phyloP scores from a whole-genome alignment of 2,888 invertebrate species.

The Merodon equestris region DNA sequence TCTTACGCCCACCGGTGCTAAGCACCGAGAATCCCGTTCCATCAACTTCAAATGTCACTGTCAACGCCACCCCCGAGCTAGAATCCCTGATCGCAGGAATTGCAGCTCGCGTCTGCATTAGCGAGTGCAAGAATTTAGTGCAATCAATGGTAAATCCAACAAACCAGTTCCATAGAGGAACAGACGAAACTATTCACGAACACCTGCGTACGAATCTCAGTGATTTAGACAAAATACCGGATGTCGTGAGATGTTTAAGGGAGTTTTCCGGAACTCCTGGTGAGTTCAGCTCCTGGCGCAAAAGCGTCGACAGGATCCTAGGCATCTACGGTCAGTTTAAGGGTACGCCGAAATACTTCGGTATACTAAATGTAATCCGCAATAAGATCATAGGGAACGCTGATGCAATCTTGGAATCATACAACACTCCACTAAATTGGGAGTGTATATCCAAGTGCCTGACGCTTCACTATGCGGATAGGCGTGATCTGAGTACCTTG shows the following conservation, averaged over 20 bases:
- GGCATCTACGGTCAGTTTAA: background rate
- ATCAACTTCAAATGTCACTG: background rate
- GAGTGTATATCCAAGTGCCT: constrained; percentile 4
- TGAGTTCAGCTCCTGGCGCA: constrained; percentile 5
- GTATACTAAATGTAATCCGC: constrained; percentile 1
- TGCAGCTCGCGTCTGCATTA: background rate
- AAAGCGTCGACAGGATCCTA: constrained; percentile 3
- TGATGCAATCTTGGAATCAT: background rate
- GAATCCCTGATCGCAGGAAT: background rate
- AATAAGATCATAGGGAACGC: constrained; percentile 4
- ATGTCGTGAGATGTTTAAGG: background rate
- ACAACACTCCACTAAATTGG: background rate
- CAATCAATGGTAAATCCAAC: background rate
- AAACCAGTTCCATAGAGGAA: background rate
- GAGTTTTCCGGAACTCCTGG: constrained; percentile 2
- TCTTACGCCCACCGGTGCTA: background rate
- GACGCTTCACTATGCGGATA: constrained; percentile 49
- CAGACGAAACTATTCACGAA: background rate
- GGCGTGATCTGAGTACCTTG: constrained; percentile 43
- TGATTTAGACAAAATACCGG: background rate
- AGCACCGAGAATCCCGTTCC: background rate
- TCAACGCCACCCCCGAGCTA: background rate
- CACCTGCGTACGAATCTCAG: background rate
- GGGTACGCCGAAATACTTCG: constrained; percentile 1
- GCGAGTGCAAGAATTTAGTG: background rate